These are phyloP conservation scores for Microplitis deprimator DNA, from an alignment of 2,888 invertebrate genomes.

Conservation along the genomic window DNA sequence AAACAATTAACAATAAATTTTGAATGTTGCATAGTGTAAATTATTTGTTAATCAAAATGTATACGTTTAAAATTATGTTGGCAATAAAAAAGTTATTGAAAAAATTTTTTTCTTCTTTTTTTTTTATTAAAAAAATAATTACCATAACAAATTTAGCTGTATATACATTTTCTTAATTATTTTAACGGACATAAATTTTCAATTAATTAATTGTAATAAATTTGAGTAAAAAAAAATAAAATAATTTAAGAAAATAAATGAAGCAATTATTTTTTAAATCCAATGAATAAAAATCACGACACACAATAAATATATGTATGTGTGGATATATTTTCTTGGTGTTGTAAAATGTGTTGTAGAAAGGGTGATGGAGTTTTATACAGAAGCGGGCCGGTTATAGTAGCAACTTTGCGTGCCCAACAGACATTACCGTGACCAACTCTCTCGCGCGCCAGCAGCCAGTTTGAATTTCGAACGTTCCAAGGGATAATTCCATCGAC, in stretches of 20 bases:
- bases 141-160: neutral
- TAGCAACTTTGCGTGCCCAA: constrained; percentile 52
- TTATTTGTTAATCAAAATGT: neutral
- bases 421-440: constrained; percentile 48
- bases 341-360: constrained; percentile 12
- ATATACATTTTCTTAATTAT: constrained; percentile 3
- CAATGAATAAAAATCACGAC: constrained; percentile 24
- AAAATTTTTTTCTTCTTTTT: neutral
- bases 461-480: constrained; percentile 69
- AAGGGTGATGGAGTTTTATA: constrained; percentile 27
- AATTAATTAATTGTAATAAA: constrained; percentile 6
- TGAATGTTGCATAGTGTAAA: neutral
- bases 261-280: constrained; percentile 10
- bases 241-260: neutral
- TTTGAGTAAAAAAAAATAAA: constrained; percentile 5
- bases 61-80: constrained; percentile 5
- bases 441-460: constrained; percentile 66
- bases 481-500: constrained; percentile 68
- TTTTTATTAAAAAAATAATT: neutral
- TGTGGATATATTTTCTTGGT: constrained; percentile 13
- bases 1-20: constrained; percentile 44
- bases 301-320: constrained; percentile 2
- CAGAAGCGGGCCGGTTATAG: constrained; percentile 42
- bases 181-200: constrained; percentile 5
- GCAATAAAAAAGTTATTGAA: neutral